Evolutionary conservation across 2,113 vertebrate species (phyloP).

Genomic region (Porphyrio hochstetteri): DNA sequence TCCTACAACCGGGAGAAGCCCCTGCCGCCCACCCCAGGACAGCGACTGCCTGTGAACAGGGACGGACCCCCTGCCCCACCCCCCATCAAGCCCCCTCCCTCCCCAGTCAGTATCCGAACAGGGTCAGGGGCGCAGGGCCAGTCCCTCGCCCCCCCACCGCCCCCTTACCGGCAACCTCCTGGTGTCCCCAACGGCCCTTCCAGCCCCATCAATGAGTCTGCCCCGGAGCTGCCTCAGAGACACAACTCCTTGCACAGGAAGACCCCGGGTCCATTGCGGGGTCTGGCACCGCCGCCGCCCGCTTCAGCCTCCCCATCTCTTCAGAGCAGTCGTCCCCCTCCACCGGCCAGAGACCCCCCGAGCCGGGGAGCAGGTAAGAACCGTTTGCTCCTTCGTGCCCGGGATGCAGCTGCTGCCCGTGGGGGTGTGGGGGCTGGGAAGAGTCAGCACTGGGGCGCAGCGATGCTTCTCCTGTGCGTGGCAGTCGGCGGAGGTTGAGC

Average conservation of each 20-base stretch:
- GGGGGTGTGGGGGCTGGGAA: not conserved
- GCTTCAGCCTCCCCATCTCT: slow-evolving; percentile 74
- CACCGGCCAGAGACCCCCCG: slow-evolving; percentile 81
- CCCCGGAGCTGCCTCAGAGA: slow-evolving; percentile 93
- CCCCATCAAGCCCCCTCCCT: slow-evolving; percentile 78
- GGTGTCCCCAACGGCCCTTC: slow-evolving; percentile 86
- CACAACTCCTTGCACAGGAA: slow-evolving; percentile 94
- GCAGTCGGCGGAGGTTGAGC: not conserved
- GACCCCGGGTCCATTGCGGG: slow-evolving; percentile 68
- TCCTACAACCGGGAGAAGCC: slow-evolving; percentile 80
- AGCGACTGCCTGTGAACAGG: slow-evolving; percentile 71
- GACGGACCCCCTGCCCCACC: slow-evolving; percentile 77
- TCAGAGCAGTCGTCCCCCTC: slow-evolving; percentile 78
- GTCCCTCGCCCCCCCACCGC: slow-evolving; percentile 81
- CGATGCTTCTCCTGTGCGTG: fast-evolving
- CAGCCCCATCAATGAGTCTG: slow-evolving; percentile 80
- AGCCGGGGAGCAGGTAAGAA: slow-evolving; percentile 81
- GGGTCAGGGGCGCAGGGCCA: slow-evolving; percentile 75
- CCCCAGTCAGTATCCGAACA: slow-evolving; percentile 77
- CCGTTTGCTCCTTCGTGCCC: fast-evolving
- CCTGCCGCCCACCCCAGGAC: slow-evolving; percentile 81
- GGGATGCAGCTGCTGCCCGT: fast-evolving
- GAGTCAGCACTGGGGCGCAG: fast-evolving
- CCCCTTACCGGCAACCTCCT: slow-evolving; percentile 87
- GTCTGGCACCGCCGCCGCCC: slow-evolving; percentile 76